Percentiles rank a stretch among this genome's conserved stretches.
These are phyloP conservation scores for Cladopsammia gracilis DNA, from an alignment of 64 coral and sea anemone species.

Conservation along the genomic window DNA sequence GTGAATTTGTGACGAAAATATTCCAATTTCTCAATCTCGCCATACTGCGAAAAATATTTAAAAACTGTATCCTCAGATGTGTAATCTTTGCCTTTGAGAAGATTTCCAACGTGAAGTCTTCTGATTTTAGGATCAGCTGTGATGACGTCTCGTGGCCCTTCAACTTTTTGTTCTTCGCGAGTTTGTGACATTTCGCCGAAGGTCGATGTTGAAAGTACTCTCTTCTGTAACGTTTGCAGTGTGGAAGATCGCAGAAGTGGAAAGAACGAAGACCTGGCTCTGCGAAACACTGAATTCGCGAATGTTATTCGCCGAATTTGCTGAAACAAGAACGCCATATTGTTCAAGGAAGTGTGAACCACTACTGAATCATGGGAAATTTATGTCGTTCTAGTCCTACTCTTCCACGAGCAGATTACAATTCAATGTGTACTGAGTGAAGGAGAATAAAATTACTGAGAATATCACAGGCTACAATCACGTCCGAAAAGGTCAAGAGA, in stretches of 20 bases:
- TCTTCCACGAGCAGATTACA: too few species aligned
- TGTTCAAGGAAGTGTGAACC: neutral
- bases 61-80: neutral
- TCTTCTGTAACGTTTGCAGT: neutral
- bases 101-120: neutral
- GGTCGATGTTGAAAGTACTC: neutral
- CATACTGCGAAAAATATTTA: constrained; percentile 20
- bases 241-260: neutral
- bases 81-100: neutral
- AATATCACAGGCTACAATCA: too few species aligned
- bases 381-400: too few species aligned
- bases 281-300: neutral
- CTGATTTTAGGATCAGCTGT: too few species aligned
- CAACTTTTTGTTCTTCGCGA: neutral
- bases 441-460: too few species aligned
- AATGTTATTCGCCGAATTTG: neutral
- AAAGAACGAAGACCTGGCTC: neutral
- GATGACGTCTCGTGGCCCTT: neutral
- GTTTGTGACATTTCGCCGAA: neutral
- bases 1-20: constrained; percentile 1
- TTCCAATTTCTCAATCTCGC: neutral
- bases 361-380: too few species aligned
- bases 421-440: too few species aligned
- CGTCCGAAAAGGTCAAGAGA: too few species aligned
- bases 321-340: neutral